Evolutionary conservation across 2,888 invertebrate species (phyloP).

Genomic region (Megamerina dolium): DNA sequence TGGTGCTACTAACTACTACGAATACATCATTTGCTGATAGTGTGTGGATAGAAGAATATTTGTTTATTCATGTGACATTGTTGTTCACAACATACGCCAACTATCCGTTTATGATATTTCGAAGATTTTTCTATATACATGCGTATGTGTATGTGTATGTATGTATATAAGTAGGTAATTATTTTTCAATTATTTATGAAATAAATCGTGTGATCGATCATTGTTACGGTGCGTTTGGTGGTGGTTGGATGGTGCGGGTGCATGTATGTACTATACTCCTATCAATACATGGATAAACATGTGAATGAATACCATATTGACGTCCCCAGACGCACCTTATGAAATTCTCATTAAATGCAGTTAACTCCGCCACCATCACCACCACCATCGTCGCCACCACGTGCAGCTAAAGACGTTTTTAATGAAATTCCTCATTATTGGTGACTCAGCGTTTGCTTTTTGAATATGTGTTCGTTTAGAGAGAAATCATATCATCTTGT

Average conservation of each 20-base stretch:
- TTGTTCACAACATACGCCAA: conserved; percentile 1
- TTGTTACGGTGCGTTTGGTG: neutral
- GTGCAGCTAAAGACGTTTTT: conserved; percentile 7
- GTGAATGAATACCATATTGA: neutral
- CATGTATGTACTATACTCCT: neutral
- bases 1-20: no score
- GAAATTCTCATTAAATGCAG: conserved; percentile 26
- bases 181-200: conserved; percentile 14
- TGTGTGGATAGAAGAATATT: no score
- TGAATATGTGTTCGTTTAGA: no score
- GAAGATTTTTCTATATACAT: neutral
- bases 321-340: conserved; percentile 21
- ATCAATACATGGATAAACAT: no score
- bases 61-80: no score
- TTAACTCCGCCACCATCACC: conserved; percentile 8
- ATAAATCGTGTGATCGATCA: conserved; percentile 16
- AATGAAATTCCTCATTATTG: conserved; percentile 7
- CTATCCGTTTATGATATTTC: conserved; percentile 2
- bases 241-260: neutral
- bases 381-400: neutral
- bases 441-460: conserved; percentile 18
- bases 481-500: no score
- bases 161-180: conserved; percentile 6
- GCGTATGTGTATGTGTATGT: neutral
- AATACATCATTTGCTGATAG: no score